Evolutionary conservation across 30 jellyfish, hydroid and myxozoan genomes (phyloP).

Genomic region (Aurelia sp.): DNA sequence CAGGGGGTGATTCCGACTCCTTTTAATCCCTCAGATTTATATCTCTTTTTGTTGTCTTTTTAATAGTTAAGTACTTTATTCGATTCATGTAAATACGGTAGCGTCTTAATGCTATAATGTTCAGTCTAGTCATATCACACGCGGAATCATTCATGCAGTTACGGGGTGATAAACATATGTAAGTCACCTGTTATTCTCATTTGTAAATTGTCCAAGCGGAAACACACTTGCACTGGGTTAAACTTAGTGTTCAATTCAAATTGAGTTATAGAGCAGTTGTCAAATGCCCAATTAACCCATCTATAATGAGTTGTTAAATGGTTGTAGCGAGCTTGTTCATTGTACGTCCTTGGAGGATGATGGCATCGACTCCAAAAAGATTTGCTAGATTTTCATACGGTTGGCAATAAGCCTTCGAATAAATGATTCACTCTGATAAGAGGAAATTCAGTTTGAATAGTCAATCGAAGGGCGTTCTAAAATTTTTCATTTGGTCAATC

Average conservation of each 20-base stretch:
- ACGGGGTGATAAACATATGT: slow-evolving; percentile 62
- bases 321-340: no score
- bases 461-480: no score
- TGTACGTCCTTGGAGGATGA: no score
- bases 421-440: no score
- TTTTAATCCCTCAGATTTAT: neutral
- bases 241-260: neutral
- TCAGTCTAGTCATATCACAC: neutral
- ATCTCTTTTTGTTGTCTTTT: neutral
- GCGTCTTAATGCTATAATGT: slow-evolving; percentile 7
- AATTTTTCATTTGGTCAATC: no score
- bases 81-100: neutral
- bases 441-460: no score
- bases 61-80: neutral
- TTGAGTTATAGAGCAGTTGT: no score
- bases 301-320: no score
- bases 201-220: slow-evolving; percentile 56
- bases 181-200: slow-evolving; percentile 43
- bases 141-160: slow-evolving; percentile 10
- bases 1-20: slow-evolving; percentile 10
- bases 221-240: slow-evolving; percentile 7
- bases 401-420: no score
- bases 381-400: no score
- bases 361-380: no score
- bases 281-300: no score